Percentiles rank a stretch among this genome's conserved stretches.
phyloP scores from a whole-genome alignment of 2,888 invertebrate genomes.

The Nemotelus nigrinus region DNA sequence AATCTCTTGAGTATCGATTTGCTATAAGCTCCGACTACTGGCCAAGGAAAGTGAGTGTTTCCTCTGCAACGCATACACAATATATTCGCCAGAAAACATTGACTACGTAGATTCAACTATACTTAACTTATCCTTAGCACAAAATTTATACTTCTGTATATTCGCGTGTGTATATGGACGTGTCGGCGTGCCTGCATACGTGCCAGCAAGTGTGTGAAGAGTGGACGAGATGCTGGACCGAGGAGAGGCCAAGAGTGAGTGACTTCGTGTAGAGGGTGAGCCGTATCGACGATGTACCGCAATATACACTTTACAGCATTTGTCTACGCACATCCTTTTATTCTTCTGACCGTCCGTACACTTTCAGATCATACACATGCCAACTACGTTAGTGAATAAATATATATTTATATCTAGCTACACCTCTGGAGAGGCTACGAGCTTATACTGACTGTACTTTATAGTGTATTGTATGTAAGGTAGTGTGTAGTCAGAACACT shows the following conservation, averaged over 20 bases:
- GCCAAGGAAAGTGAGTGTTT: conserved; percentile 53
- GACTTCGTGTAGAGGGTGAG: conserved; percentile 13
- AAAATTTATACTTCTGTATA: conserved; percentile 44
- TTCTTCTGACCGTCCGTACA: conserved; percentile 34
- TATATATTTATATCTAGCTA: not conserved
- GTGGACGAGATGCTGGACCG: conserved; percentile 22
- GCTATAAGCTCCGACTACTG: conserved; percentile 45
- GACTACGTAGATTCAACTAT: conserved; percentile 41
- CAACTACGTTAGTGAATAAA: not conserved
- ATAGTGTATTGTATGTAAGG: conserved; percentile 23
- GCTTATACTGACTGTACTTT: conserved; percentile 30
- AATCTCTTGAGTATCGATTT: conserved; percentile 56
- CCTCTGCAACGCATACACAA: conserved; percentile 52
- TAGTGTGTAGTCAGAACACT: not conserved
- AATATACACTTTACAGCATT: conserved; percentile 24
- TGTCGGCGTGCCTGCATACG: conserved; percentile 10
- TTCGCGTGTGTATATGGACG: conserved; percentile 40
- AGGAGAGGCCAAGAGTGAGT: not conserved
- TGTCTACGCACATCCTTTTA: conserved; percentile 46
- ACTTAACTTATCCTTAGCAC: conserved; percentile 45
- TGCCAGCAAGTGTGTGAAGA: conserved; percentile 31
- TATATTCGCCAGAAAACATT: conserved; percentile 32
- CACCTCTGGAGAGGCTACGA: conserved; percentile 29
- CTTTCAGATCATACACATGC: conserved; percentile 20
- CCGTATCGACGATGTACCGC: conserved; percentile 19